A percentile compares a stretch with the other conserved stretches of the same genome.
phyloP scores from a whole-genome alignment of 2,888 invertebrate genomes.

The Halictus ligatus region DNA sequence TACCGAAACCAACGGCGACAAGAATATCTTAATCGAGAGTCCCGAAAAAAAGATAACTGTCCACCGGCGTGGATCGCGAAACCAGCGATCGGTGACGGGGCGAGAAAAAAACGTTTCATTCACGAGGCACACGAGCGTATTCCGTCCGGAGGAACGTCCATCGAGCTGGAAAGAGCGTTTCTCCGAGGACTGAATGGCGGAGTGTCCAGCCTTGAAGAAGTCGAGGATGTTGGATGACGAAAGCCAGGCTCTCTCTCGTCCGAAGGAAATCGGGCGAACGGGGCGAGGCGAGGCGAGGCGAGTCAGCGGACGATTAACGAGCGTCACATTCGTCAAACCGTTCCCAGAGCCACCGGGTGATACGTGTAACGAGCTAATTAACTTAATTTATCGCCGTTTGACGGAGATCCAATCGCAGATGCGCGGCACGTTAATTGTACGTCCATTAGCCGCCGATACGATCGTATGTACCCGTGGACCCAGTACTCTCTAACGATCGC shows the following conservation, averaged over 20 bases:
- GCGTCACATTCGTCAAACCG: constrained; percentile 77
- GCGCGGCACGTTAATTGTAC: constrained; percentile 80
- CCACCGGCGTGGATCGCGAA: background rate
- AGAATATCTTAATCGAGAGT: background rate
- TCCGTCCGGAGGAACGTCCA: constrained; percentile 15
- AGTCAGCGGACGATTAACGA: constrained; percentile 65
- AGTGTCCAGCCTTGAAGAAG: constrained; percentile 35
- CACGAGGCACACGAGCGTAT: background rate
- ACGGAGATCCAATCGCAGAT: constrained; percentile 80
- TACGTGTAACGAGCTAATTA: constrained; percentile 80
- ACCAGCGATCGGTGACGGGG: background rate
- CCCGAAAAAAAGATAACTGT: background rate
- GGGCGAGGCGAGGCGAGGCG: constrained; percentile 9
- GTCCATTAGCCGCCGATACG: constrained; percentile 80
- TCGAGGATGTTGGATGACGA: constrained; percentile 37
- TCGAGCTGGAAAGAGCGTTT: constrained; percentile 6
- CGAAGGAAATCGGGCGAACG: constrained; percentile 41
- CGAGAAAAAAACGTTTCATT: background rate
- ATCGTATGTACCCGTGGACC: constrained; percentile 69
- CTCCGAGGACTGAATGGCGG: constrained; percentile 4
- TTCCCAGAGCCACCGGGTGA: constrained; percentile 69
- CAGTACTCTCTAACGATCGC: constrained; percentile 70
- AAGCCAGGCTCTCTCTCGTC: constrained; percentile 29
- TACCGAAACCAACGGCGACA: background rate
- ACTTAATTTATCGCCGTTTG: constrained; percentile 81